Evolutionary conservation across 2,888 invertebrate species (phyloP).

Genomic region (Acrobasis repandana): DNA sequence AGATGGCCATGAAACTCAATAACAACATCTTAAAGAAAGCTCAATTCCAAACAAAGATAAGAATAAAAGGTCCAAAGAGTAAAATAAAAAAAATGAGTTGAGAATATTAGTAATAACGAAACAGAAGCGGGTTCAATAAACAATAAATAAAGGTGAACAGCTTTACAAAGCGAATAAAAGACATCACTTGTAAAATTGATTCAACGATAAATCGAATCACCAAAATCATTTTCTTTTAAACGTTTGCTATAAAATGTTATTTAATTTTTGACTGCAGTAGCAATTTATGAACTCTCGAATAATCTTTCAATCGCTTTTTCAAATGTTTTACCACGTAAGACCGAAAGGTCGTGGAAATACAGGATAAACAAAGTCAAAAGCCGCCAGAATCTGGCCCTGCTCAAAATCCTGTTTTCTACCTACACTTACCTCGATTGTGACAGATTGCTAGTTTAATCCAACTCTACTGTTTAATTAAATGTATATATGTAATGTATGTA

Average conservation of each 20-base stretch:
- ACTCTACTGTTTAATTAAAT: no score
- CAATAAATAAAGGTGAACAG: not conserved
- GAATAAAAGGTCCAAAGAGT: not conserved
- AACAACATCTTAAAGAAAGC: not conserved
- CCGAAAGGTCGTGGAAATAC: no score
- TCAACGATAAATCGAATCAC: not conserved
- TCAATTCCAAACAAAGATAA: not conserved
- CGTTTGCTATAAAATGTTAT: not conserved
- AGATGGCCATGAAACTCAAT: no score
- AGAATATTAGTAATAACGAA: not conserved
- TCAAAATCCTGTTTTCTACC: no score
- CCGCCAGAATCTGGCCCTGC: no score
- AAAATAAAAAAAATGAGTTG: not conserved
- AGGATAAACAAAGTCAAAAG: no score
- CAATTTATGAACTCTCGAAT: not conserved
- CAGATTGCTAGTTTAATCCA: no score
- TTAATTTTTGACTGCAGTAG: not conserved
- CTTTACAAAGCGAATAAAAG: not conserved
- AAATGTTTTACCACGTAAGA: no score
- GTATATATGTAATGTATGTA: no score
- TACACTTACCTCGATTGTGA: no score
- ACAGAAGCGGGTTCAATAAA: not conserved
- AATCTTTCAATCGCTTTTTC: not conserved
- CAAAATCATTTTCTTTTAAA: not conserved
- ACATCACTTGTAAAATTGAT: not conserved